Evolutionary conservation across 2,888 invertebrate genomes (phyloP), one percentile per base, ranked within the genome.

Genomic region (Gordius sp.): DNA sequence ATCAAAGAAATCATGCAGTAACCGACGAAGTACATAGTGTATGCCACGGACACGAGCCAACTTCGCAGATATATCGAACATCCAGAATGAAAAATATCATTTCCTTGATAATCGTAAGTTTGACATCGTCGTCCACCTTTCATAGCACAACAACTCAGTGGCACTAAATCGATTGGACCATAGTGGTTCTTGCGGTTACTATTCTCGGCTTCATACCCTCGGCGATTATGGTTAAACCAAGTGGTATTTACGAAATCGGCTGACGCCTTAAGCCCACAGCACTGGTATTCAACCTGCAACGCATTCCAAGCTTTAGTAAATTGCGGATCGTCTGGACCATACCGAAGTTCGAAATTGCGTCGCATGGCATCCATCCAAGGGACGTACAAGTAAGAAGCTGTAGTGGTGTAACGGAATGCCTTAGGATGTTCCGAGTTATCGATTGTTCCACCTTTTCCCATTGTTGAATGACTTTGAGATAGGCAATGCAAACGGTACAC

Each of bases 121-220:
- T 8, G 13, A n/a, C 16, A 47, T 8, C 4, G 4, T 47, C 47
- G 47, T 4, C n/a, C n/a, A 4, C 23, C 20, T 8, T n/a, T n/a
- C n/a, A n/a, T n/a, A n/a, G n/a, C n/a, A 20, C 47, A 47, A 20
- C 47, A 47, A 47, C 47, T 47, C n/a, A n/a, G 20, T 13, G 47
- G 47, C 4, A 47, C 47, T 20, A 47, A 8, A 20, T 47, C 20
- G 8, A 8, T 4, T 18, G 4, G 4, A 18, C 4, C 4, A 8
- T 18, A n/a, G 4, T 8, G 47, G 4, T 47, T 8, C n/a, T 8
- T 4, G 13, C 20, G 47, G 4, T 23, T 47, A 23, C 47, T 47
- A 20, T 47, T 47, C n/a, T n/a, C n/a, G n/a, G n/a, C n/a, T n/a
- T n/a, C n/a, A n/a, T n/a, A n/a, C n/a, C n/a, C n/a, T n/a, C n/a